phyloP scores from a whole-genome alignment of 1,140 invertebrate species.

The Pseudomyrmex dendroicus region DNA sequence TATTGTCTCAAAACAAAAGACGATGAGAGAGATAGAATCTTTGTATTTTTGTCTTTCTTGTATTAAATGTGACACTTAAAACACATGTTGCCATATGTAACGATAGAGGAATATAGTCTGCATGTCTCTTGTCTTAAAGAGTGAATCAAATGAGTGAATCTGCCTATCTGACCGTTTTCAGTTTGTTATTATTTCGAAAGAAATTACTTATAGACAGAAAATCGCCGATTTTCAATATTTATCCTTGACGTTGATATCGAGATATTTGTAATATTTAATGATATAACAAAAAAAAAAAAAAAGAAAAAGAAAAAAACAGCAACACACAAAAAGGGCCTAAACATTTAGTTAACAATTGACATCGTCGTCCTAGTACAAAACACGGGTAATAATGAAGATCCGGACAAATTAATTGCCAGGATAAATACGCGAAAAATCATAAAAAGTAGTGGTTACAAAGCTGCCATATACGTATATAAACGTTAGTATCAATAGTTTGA shows the following conservation, averaged over 20 bases:
- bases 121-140: slow-evolving; percentile 62
- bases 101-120: slow-evolving; percentile 60
- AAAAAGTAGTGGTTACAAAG: slow-evolving; percentile 52
- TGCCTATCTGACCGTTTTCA: slow-evolving; percentile 44
- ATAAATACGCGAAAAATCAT: slow-evolving; percentile 33
- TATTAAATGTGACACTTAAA: slow-evolving; percentile 41
- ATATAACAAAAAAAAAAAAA: not conserved
- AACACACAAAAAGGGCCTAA: slow-evolving; percentile 61
- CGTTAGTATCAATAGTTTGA: slow-evolving; percentile 43
- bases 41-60: slow-evolving; percentile 10
- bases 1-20: slow-evolving; percentile 11
- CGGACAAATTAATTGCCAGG: slow-evolving; percentile 44
- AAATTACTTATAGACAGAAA: slow-evolving; percentile 9
- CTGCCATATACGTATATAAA: slow-evolving; percentile 57
- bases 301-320: not conserved
- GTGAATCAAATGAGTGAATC: slow-evolving; percentile 65
- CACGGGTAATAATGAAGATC: slow-evolving; percentile 47
- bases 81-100: slow-evolving; percentile 53
- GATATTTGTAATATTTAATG: slow-evolving; percentile 32
- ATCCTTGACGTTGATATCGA: slow-evolving; percentile 16
- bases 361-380: slow-evolving; percentile 64
- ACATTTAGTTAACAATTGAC: slow-evolving; percentile 59
- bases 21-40: not conserved
- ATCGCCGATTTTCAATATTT: slow-evolving; percentile 22
- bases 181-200: slow-evolving; percentile 45